phyloP scores from a whole-genome alignment of 2,113 vertebrate genomes.

The Tragulus kanchil region DNA sequence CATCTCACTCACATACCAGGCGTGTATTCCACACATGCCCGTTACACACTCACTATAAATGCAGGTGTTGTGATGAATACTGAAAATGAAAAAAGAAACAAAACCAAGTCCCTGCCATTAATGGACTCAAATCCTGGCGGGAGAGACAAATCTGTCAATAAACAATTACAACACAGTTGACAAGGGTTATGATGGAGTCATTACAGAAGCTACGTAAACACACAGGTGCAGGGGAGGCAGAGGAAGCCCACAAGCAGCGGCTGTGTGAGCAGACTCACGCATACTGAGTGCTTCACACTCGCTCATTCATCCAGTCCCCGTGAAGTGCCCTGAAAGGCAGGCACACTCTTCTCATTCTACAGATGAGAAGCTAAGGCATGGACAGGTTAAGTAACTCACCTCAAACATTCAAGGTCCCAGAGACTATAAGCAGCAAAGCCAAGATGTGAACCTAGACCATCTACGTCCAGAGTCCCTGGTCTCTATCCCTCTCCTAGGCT shows the following conservation, averaged over 20 bases:
- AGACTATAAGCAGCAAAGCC: background rate
- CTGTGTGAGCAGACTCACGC: background rate
- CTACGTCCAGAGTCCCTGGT: background rate
- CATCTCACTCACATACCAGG: background rate
- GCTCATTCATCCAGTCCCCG: background rate
- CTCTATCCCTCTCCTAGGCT: background rate
- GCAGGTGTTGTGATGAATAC: background rate
- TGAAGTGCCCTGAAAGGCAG: background rate
- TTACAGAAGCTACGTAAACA: background rate
- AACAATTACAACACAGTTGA: background rate
- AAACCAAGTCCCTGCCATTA: background rate
- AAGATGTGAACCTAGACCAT: background rate
- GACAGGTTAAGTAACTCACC: background rate
- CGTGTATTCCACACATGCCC: background rate
- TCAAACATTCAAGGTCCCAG: background rate
- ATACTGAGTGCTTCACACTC: background rate
- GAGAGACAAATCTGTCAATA: background rate
- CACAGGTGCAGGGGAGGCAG: background rate
- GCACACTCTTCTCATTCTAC: background rate
- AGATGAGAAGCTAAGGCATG: background rate
- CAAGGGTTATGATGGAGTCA: background rate
- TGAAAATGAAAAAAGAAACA: background rate
- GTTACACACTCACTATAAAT: background rate
- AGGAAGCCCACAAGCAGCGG: background rate
- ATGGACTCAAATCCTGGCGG: background rate